phyloP scores from a whole-genome alignment of 2,797 vertebrate species.

The Galagoides demidoff region DNA sequence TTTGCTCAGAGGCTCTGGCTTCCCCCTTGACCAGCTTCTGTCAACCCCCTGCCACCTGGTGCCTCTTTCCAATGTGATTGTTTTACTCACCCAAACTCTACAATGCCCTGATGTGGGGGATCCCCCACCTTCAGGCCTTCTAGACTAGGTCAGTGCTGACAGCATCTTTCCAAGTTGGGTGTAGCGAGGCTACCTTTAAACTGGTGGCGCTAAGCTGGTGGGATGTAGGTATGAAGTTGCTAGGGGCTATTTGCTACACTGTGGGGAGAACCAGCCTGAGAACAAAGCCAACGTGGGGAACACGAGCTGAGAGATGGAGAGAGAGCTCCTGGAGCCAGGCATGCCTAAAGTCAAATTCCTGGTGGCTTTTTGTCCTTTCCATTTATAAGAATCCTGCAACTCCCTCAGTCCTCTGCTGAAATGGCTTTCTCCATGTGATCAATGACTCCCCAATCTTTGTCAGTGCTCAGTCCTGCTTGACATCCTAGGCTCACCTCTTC shows the following conservation, averaged over 20 bases:
- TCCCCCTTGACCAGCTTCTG: background rate
- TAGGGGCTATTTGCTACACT: background rate
- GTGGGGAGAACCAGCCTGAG: background rate
- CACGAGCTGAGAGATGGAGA: background rate
- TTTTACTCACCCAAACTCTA: background rate
- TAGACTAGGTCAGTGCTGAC: rapidly evolving
- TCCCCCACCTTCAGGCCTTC: background rate
- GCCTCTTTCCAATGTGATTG: background rate
- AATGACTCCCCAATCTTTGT: background rate
- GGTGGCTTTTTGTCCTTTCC: background rate
- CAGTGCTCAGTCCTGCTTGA: background rate
- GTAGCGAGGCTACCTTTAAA: background rate
- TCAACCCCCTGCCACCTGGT: rapidly evolving
- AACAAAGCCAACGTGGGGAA: background rate
- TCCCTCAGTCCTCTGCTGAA: background rate
- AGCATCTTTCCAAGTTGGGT: background rate
- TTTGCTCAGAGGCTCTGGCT: rapidly evolving
- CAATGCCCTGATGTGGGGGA: background rate
- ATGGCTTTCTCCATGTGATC: background rate
- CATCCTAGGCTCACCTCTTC: background rate
- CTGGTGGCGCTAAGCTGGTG: background rate
- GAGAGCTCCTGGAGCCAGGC: background rate
- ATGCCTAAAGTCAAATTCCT: background rate
- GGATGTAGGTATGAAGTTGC: rapidly evolving
- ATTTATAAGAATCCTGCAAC: background rate